These are phyloP conservation scores for Typhlichthys subterraneus DNA, from an alignment of 2,797 vertebrate species.

Conservation along the genomic window DNA sequence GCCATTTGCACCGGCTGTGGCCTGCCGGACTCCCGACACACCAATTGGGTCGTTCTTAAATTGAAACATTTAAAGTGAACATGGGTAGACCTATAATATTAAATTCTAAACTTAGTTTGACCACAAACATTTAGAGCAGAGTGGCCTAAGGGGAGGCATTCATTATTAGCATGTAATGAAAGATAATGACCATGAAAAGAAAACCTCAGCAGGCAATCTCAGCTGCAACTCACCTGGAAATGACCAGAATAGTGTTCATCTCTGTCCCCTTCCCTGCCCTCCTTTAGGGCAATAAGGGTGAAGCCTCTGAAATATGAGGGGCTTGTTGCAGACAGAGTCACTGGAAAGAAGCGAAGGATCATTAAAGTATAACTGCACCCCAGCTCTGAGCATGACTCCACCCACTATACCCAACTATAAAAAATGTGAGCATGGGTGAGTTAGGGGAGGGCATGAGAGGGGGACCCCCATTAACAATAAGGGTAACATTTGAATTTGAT, in stretches of 20 bases:
- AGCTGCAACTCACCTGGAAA: constrained; percentile 86
- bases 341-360: constrained; percentile 67
- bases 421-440: background rate
- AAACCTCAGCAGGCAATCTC: background rate
- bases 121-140: background rate
- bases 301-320: constrained; percentile 97
- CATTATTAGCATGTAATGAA: background rate
- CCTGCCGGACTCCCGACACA: background rate
- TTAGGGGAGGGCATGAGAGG: too few relatives aligned
- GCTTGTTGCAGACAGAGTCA: constrained; percentile 86
- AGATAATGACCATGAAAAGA: background rate
- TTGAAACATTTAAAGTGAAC: constrained; percentile 2
- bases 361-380: constrained; percentile 6
- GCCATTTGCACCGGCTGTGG: background rate
- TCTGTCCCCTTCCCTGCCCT: constrained; percentile 90
- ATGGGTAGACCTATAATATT: background rate
- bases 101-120: background rate
- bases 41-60: background rate
- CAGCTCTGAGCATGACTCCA: background rate
- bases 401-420: constrained; percentile 1
- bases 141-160: background rate
- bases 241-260: constrained; percentile 92
- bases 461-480: background rate
- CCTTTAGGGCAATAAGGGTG: constrained; percentile 90
- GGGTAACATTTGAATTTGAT: background rate